These are phyloP conservation scores for Magallana nippona DNA, from an alignment of 2,888 invertebrate species.

Conservation along the genomic window DNA sequence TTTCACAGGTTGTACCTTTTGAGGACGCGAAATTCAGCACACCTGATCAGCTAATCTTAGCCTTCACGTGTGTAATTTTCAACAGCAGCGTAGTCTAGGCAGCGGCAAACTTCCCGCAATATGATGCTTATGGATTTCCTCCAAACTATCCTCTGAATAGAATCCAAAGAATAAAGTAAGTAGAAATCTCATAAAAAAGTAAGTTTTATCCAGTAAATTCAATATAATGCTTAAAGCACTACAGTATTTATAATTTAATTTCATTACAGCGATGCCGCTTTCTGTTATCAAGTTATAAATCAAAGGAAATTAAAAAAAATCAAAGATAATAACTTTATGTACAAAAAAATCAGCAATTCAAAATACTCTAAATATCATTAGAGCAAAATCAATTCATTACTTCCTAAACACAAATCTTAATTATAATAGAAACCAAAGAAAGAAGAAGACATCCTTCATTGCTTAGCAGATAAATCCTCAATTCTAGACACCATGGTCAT, in stretches of 20 bases:
- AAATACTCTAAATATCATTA: too few relatives aligned
- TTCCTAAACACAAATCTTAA: too few relatives aligned
- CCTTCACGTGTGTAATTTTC: conserved; percentile 69
- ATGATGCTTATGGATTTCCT: conserved; percentile 76
- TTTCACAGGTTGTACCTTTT: conserved; percentile 41
- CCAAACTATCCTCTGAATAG: conserved; percentile 74
- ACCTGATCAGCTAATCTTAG: conserved; percentile 57
- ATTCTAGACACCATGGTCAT: conserved; percentile 80
- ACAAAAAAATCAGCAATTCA: too few relatives aligned
- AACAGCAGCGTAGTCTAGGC: conserved; percentile 74
- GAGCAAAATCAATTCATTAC: too few relatives aligned
- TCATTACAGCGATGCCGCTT: too few relatives aligned
- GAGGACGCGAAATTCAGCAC: conserved; percentile 45
- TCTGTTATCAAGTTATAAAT: too few relatives aligned
- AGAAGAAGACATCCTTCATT: conserved; percentile 75
- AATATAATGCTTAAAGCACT: too few relatives aligned
- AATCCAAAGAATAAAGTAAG: conserved; percentile 69
- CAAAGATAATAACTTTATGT: too few relatives aligned
- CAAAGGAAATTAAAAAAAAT: too few relatives aligned
- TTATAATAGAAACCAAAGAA: conserved; percentile 56
- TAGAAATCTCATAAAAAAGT: too few relatives aligned
- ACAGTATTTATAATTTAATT: too few relatives aligned
- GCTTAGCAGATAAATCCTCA: conserved; percentile 76
- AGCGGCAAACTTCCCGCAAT: conserved; percentile 74
- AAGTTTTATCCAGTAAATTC: too few relatives aligned